Evolutionary conservation across 2,797 vertebrate species (phyloP), one percentile per base, ranked within the genome.

Genomic region (Chloroceryle inda): DNA sequence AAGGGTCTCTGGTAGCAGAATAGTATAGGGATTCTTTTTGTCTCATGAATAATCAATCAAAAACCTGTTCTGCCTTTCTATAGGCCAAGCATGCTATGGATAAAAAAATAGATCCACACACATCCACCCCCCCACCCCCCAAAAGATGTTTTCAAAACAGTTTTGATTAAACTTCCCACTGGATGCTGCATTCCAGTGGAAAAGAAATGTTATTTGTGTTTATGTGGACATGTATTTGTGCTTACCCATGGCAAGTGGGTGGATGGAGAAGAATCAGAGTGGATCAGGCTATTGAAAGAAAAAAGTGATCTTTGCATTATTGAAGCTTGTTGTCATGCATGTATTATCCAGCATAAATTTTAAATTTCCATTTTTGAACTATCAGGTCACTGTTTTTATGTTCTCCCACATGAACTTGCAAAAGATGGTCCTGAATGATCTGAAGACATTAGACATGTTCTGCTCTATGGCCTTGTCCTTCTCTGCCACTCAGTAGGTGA

Each of bases 1-100:
- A 69, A 59, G 47, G 11, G 21, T 44, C 37, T 23, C 47, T 29
- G 10, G 6, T 59, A 89, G 11, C 45, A 64, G 8, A 8, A 15
- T 40, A 72, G 31, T 1, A 4, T 10, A 49, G 45, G 74, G 13
- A 33, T 11, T 14, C 31, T 13, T 73, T 85, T 58, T 84, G 24
- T n/a, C 59, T 88, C 63, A 81, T 89, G 59, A 88, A 88, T 82
- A 76, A 89, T 40, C 62, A 88, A 78, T 40, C 13, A 77, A 82
- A 94, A 84, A 78, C 63, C 68, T 85, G 55, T 66, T 84, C 59
- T 63, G 10, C 5, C 24, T n/a, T 89, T 56, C 42, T 73, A 49
- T 44, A 84, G 27, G n/a, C 26, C 75, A 82, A 82, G 7, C 16
- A 12, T 19, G 58, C 47, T 58, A 81, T 66, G 27, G 19, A n/a